Conservation (phyloP, 1,140 invertebrate genomes). For the Frieseomelitta varia region DNA sequence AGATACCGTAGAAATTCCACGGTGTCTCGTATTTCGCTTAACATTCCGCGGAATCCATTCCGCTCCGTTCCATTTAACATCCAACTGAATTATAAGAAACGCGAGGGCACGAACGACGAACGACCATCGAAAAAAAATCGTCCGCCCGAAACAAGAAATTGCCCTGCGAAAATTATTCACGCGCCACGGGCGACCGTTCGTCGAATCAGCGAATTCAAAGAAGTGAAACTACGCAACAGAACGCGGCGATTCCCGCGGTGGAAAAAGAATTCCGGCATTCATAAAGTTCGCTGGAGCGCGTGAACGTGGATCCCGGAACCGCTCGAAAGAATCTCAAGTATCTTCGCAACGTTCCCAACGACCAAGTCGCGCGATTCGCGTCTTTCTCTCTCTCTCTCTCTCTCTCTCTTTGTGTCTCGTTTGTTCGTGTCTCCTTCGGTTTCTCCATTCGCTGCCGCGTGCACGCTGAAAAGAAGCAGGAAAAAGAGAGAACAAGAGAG, state of each 20-base stretch:
- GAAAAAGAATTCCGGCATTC: constrained; percentile 46
- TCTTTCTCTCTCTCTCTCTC: background rate
- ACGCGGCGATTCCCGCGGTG: constrained; percentile 15
- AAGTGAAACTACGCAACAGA: constrained; percentile 19
- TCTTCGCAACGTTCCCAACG: constrained; percentile 21
- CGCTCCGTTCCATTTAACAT: background rate
- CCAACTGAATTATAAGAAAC: background rate
- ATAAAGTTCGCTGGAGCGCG: constrained; percentile 44
- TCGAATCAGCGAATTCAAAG: constrained; percentile 4
- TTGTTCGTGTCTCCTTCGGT: background rate
- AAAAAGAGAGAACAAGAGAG: background rate
- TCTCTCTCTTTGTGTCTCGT: background rate
- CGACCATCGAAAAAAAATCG: background rate
- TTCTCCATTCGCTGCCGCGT: background rate
- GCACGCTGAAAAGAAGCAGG: background rate
- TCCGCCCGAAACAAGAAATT: background rate
- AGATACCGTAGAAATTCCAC: too few relatives aligned
- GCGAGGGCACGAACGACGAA: background rate
- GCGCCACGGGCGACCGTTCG: background rate
- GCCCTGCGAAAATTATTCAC: background rate
- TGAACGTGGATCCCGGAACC: constrained; percentile 31
- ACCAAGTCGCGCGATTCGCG: constrained; percentile 8
- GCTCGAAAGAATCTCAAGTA: constrained; percentile 42
- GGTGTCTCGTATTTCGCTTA: background rate
- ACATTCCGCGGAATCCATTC: background rate